Evolutionary conservation across 2,797 vertebrate genomes (phyloP).

Genomic region (Amblyraja radiata): DNA sequence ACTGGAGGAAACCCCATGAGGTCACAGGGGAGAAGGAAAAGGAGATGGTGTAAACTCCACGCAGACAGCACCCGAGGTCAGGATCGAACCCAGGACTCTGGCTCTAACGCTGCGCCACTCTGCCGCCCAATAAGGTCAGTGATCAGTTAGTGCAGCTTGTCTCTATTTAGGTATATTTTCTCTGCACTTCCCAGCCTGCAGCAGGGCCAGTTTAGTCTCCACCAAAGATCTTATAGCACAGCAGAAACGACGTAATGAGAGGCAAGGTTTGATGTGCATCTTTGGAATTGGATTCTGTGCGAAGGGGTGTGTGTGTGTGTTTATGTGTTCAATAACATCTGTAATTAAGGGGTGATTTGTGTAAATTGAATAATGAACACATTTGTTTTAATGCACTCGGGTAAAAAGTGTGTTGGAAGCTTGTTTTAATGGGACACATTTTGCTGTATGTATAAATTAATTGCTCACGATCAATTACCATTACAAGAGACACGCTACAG

Average conservation of each 20-base stretch:
- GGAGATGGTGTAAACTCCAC: no score
- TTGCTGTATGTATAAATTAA: conserved; percentile 37
- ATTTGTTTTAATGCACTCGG: conserved; percentile 37
- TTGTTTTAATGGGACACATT: conserved; percentile 38
- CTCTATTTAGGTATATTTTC: not conserved
- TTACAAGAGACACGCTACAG: conserved; percentile 36
- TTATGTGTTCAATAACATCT: conserved; percentile 38
- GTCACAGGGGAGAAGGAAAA: no score
- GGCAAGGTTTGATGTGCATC: conserved; percentile 2
- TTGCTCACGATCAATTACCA: conserved; percentile 36
- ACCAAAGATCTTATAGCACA: no score
- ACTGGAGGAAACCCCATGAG: no score
- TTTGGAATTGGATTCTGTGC: conserved; percentile 32
- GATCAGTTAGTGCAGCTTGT: not conserved
- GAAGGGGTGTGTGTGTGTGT: conserved; percentile 21
- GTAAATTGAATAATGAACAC: conserved; percentile 37
- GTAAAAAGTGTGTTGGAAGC: conserved; percentile 38
- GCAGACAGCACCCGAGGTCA: no score
- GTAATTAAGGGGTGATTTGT: conserved; percentile 37
- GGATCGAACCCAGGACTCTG: no score
- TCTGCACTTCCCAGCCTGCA: not conserved
- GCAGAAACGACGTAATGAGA: not conserved
- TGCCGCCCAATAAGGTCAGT: not conserved
- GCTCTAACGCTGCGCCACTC: no score
- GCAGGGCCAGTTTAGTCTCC: not conserved